Evolutionary conservation across 23 tunicate species (phyloP).

Genomic region (Styela clava): DNA sequence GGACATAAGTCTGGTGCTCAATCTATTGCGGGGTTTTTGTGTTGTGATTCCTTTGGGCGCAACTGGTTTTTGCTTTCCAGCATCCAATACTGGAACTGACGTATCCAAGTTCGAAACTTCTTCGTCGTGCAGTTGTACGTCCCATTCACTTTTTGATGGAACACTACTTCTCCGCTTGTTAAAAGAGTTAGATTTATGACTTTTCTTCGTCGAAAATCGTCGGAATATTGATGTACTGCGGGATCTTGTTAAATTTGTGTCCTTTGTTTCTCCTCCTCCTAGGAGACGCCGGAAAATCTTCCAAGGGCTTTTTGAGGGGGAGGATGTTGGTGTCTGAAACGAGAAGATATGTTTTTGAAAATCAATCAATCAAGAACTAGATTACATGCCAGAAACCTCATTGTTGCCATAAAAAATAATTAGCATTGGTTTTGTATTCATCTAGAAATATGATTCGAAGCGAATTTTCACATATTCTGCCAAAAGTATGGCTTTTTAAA

Average conservation of each 20-base stretch:
- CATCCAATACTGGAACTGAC: neutral
- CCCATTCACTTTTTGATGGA: constrained; percentile 58
- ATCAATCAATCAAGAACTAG: too few species aligned
- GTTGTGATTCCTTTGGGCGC: neutral
- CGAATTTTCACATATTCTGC: too few species aligned
- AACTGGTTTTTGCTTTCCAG: constrained; percentile 6
- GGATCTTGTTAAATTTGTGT: constrained; percentile 1
- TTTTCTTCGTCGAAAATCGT: constrained; percentile 47
- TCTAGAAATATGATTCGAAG: too few species aligned
- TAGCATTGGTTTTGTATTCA: too few species aligned
- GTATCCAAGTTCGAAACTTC: neutral
- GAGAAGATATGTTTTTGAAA: too few species aligned
- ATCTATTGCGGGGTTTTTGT: neutral
- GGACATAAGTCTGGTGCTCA: constrained; percentile 24
- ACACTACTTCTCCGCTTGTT: constrained; percentile 52
- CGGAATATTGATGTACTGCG: constrained; percentile 51
- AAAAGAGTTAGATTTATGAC: neutral
- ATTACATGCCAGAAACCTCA: too few species aligned
- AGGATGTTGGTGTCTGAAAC: constrained; percentile 32
- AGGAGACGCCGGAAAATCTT: constrained; percentile 59
- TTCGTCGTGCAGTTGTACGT: constrained; percentile 25
- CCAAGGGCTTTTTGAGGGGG: constrained; percentile 64
- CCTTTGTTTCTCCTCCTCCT: constrained; percentile 28
- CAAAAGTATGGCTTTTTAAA: too few species aligned
- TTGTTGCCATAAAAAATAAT: too few species aligned